Percentiles rank a stretch among this genome's conserved stretches.
phyloP scores from a whole-genome alignment of 2,113 vertebrate genomes.

The Tonatia bakeri region DNA sequence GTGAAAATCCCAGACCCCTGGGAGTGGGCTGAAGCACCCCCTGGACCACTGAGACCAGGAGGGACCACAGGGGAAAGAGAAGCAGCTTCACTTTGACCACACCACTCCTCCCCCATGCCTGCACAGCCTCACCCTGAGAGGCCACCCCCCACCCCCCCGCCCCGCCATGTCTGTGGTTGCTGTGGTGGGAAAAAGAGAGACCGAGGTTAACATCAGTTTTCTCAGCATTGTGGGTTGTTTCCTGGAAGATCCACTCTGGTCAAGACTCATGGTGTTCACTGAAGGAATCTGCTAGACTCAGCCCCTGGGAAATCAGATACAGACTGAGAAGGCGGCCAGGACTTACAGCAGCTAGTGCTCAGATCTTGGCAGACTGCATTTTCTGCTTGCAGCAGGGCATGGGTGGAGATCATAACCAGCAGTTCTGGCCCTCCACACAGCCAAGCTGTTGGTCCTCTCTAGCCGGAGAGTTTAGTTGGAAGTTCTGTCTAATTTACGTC shows the following conservation, averaged over 20 bases:
- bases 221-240: not conserved
- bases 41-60: not conserved
- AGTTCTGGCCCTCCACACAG: not conserved
- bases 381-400: not conserved
- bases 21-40: not conserved
- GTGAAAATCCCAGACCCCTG: not conserved
- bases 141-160: too few relatives aligned
- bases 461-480: not conserved
- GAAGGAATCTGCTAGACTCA: not conserved
- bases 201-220: not conserved
- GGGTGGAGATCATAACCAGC: too few relatives aligned
- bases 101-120: not conserved
- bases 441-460: not conserved
- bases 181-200: not conserved
- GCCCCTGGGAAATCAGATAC: not conserved
- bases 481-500: not conserved
- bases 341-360: not conserved
- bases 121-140: not conserved
- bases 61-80: not conserved
- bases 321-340: not conserved
- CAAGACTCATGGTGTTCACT: not conserved
- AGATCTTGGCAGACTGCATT: not conserved
- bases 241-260: not conserved
- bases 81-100: not conserved
- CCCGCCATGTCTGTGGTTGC: not conserved